Base-by-base conservation (phyloP, 2,888 invertebrate species). In the Acleris sparsana region DNA sequence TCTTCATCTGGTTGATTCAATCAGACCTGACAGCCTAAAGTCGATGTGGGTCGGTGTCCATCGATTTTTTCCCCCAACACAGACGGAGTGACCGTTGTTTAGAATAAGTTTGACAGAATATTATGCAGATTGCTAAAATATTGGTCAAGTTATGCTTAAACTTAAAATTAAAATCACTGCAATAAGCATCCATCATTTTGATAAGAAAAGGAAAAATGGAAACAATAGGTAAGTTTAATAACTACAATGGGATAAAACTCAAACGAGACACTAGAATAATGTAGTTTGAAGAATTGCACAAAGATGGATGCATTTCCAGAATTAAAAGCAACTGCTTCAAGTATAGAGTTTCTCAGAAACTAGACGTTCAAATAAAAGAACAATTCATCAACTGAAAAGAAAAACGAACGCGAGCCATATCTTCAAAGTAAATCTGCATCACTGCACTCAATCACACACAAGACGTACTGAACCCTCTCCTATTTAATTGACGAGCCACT, bases 1-100 rank as follows among this genome's bases (percentile, higher is more conserved):
- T 84, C 81, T 85, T 70, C 75, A 71, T 70, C 58, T 72, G 77
- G 85, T 87, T 89, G 91, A 90, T 91, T 90, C 85, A 88, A 92
- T 92, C 91, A 92, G 88, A 88, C 82, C 83, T 87, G 92, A 90
- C 91, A 88, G 86, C 84, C 85, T 89, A 86, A 89, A 89, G 91
- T 90, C 88, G 89, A 88, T 87, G 89, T 89, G 89, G 91, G 89
- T 91, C 85, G 80, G 39, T 80, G 82, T 83, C 82, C 85, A 89
- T 90, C 88, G 89, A 90, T 88, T 90, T 89, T 89, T 89, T 82
- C 74, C 79, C 78, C 76, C 79, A 75, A 78, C 75, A 70, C 73
- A 48, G 53, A 58, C 62, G 49, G 44, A 72, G 67, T 59, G 67
- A 70, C 70, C 75, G 69, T 63, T 74, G 75, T 75, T 80, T 77